Evolutionary conservation across 1,140 invertebrate genomes (phyloP).

Genomic region (Nixonia krombeini): DNA sequence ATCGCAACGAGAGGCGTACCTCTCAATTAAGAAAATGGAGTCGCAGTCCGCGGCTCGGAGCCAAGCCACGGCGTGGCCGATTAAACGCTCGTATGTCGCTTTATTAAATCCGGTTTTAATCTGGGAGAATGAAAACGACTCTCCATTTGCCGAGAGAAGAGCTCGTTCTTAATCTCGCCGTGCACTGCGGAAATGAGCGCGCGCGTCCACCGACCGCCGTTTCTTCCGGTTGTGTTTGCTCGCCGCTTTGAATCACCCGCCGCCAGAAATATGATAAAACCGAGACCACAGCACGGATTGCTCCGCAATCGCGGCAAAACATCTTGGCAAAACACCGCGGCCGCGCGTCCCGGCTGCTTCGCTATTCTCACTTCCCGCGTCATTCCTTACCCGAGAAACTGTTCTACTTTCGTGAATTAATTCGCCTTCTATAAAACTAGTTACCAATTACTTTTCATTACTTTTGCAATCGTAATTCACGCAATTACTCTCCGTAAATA

Average conservation of each 20-base stretch:
- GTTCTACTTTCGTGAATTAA: too few species aligned
- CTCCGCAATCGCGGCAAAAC: too few species aligned
- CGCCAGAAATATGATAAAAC: conserved; percentile 30
- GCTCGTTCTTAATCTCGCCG: conserved; percentile 47
- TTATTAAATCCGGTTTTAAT: conserved; percentile 69
- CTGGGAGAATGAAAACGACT: conserved; percentile 62
- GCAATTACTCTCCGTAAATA: too few species aligned
- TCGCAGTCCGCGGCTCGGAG: conserved; percentile 27
- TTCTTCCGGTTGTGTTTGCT: conserved; percentile 44
- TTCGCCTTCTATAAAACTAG: too few species aligned
- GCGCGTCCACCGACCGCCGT: conserved; percentile 23
- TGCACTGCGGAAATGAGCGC: conserved; percentile 25
- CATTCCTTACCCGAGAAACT: too few species aligned
- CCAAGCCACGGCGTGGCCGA: conserved; percentile 52
- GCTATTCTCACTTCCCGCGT: too few species aligned
- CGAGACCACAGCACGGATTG: conserved; percentile 18
- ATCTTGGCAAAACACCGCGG: too few species aligned
- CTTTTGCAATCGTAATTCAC: too few species aligned
- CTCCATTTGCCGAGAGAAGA: conserved; percentile 33
- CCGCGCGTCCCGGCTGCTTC: conserved; percentile 12
- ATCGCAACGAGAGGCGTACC: too few species aligned
- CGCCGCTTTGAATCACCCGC: conserved; percentile 47
- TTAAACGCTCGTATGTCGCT: conserved; percentile 66
- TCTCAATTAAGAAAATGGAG: conserved; percentile 60
- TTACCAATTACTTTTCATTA: too few species aligned